Evolutionary conservation across 2,888 invertebrate genomes (phyloP), one percentile per base, ranked within the genome.

Genomic region (Agrotis ipsilon): DNA sequence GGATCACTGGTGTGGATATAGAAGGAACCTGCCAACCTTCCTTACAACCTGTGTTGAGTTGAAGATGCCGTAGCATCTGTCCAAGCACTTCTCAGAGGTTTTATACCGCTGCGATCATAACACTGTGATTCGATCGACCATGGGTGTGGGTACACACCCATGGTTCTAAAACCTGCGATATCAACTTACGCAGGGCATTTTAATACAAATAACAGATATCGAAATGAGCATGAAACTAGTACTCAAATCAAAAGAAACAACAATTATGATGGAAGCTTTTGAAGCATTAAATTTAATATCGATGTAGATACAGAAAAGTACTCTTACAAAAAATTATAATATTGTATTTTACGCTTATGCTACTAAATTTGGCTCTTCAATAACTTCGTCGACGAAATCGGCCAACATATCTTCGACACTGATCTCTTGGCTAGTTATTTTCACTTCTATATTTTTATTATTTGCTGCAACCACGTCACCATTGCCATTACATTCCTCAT

Each of bases 311-410:
- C 48, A 76, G n/a, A 58, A 73, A 45, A 24, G n/a, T 78, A 62
- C n/a, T 64, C 57, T 27, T 68, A 51, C 13, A 11, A 39, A 49
- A 51, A 62, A 14, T 9, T 32, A 39, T 18, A 71, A 63, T 71
- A 49, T 72, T 57, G 13, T 55, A 72, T 32, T 64, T 62, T 58
- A 67, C 2, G 67, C 75, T 75, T 83, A 83, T n/a, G 48, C 9
- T 45, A 73, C 60, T 74, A 77, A 65, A 45, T 45, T 81, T 49
- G 78, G 67, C 70, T 90, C 90, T 68, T 94, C 94, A 82, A 88
- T 90, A 3, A 95, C 92, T 90, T 96, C 96, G 75, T 96, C 95
- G 6, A 96, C 95, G 83, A 96, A 96, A 87, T 96, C 96, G 19
- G 94, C 95, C 71, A 96, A 81, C 96, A 96, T 96, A 74, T 95